These are phyloP conservation scores for Eulemur rufifrons DNA, from an alignment of 2,113 vertebrate genomes.

Conservation along the genomic window DNA sequence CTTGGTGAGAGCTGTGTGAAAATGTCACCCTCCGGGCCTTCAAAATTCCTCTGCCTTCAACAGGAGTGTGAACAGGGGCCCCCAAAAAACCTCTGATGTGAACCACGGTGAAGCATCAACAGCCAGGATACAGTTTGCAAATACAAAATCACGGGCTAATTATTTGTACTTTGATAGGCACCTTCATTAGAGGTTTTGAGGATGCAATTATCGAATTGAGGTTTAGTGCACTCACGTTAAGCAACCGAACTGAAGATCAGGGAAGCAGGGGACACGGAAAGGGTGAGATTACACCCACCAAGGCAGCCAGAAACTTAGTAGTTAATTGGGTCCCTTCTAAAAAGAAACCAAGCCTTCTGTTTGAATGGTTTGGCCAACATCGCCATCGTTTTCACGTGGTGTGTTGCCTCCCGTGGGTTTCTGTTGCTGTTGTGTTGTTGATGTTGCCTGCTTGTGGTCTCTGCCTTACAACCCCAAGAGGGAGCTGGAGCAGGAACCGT, in stretches of 20 bases:
- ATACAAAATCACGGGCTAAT: slow-evolving; percentile 66
- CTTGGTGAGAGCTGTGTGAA: no score
- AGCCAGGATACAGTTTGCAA: slow-evolving; percentile 52
- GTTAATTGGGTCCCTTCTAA: rapidly evolving
- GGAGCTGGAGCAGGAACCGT: background rate
- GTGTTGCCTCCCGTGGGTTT: background rate
- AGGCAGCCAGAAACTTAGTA: rapidly evolving
- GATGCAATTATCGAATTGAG: slow-evolving; percentile 69
- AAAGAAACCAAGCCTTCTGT: rapidly evolving
- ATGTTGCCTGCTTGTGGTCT: background rate
- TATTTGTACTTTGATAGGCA: slow-evolving; percentile 70
- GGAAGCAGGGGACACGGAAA: background rate
- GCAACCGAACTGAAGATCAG: background rate
- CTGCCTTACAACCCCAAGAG: background rate
- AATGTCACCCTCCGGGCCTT: background rate
- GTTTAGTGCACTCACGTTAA: slow-evolving; percentile 49
- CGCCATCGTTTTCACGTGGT: rapidly evolving
- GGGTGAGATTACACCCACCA: rapidly evolving
- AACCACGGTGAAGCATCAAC: background rate
- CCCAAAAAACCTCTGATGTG: background rate
- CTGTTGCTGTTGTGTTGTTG: background rate
- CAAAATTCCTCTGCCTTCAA: background rate
- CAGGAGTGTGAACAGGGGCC: background rate
- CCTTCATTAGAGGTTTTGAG: slow-evolving; percentile 68
- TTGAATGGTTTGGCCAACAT: rapidly evolving